Conservation (phyloP, 1,140 invertebrate genomes). For the Phocides pigmalion region DNA sequence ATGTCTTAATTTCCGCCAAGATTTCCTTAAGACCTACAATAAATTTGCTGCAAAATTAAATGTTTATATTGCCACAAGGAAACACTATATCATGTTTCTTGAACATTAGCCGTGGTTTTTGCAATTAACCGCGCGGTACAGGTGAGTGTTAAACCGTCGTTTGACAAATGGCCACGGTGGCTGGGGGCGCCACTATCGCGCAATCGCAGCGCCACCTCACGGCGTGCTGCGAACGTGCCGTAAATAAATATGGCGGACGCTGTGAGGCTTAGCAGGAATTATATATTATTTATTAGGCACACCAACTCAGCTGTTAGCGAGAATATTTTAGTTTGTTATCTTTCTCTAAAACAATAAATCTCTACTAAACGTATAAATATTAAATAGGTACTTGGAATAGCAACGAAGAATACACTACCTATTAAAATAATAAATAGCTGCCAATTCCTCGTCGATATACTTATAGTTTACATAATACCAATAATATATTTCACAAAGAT, state of each 20-base stretch:
- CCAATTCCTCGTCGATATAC: too few relatives aligned
- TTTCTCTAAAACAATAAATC: too few relatives aligned
- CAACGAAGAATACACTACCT: too few relatives aligned
- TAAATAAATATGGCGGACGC: conserved; percentile 67
- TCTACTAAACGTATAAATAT: background rate
- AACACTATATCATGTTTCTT: conserved; percentile 69
- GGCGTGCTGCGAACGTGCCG: conserved; percentile 61
- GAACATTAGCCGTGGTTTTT: conserved; percentile 63
- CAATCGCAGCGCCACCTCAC: conserved; percentile 42
- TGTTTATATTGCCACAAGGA: conserved; percentile 57
- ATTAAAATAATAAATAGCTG: too few relatives aligned
- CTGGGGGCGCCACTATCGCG: conserved; percentile 57
- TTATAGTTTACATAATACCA: too few relatives aligned
- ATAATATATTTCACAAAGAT: too few relatives aligned
- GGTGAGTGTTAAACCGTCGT: conserved; percentile 58
- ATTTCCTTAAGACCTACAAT: conserved; percentile 26
- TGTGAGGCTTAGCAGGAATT: conserved; percentile 53
- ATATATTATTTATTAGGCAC: conserved; percentile 60
- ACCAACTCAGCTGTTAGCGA: conserved; percentile 37
- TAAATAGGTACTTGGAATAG: too few relatives aligned
- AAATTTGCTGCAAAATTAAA: conserved; percentile 46
- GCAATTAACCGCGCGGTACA: conserved; percentile 69
- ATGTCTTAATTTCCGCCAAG: conserved; percentile 24
- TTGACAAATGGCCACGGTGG: conserved; percentile 69
- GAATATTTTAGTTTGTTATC: conserved; percentile 38